Conservation (phyloP, 2,888 invertebrate species). For the Nineta flava region DNA sequence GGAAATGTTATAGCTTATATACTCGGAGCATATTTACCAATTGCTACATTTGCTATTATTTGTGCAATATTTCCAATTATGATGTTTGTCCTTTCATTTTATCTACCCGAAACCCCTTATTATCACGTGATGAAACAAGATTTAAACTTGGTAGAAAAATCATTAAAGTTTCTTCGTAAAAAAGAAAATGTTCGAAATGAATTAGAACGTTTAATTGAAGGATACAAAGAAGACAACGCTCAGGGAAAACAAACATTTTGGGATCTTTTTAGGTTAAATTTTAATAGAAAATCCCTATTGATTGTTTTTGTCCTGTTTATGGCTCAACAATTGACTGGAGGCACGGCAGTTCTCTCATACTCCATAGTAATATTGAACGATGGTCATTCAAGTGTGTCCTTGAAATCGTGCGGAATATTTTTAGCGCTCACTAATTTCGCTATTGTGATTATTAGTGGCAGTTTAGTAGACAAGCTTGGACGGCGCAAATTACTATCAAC, state of each 20-base stretch:
- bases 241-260: conserved; percentile 21
- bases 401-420: conserved; percentile 10
- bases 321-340: conserved; percentile 32
- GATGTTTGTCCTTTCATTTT: neutral
- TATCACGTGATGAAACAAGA: neutral
- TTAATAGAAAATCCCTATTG: conserved; percentile 38
- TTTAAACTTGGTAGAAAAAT: neutral
- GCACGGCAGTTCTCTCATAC: conserved; percentile 37
- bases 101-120: neutral
- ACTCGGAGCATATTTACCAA: conserved; percentile 27
- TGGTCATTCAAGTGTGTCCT: conserved; percentile 21
- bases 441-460: conserved; percentile 33
- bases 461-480: conserved; percentile 33
- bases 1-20: conserved; percentile 30
- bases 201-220: conserved; percentile 10
- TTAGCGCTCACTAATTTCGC: conserved; percentile 31
- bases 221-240: conserved; percentile 31
- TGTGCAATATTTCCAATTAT: neutral
- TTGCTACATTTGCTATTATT: conserved; percentile 28
- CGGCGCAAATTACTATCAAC: conserved; percentile 28
- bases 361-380: conserved; percentile 27
- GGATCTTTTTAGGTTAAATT: conserved; percentile 31
- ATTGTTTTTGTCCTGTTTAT: conserved; percentile 36
- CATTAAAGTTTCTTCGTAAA: conserved; percentile 12
- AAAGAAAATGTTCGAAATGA: conserved; percentile 21